Evolutionary conservation across 1,140 invertebrate genomes (phyloP).

Genomic region (Brachionus sp.): DNA sequence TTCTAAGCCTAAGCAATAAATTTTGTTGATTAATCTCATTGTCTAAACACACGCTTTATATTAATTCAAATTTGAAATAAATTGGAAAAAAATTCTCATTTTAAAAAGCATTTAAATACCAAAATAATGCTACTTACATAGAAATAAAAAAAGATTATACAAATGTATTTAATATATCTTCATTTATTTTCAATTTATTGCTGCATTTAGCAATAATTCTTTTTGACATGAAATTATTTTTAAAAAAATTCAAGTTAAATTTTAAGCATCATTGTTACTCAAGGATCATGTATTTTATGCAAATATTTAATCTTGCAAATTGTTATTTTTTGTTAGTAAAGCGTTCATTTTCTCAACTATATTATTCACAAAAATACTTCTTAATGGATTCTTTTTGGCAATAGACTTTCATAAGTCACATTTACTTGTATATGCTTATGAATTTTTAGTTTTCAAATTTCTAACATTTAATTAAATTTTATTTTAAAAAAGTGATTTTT

Average conservation of each 20-base stretch:
- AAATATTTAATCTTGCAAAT: neutral
- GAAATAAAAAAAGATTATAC: neutral
- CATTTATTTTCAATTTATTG: conserved; percentile 1
- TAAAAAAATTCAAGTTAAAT: neutral
- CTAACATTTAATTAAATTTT: too few relatives aligned
- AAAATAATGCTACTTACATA: neutral
- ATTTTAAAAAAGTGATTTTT: neutral
- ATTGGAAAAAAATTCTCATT: neutral
- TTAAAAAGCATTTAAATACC: neutral
- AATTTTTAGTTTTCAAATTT: too few relatives aligned
- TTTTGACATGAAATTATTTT: neutral
- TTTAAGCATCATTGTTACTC: neutral
- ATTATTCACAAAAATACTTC: neutral
- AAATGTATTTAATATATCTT: neutral
- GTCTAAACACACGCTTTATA: neutral
- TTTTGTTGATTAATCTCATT: neutral
- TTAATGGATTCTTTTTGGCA: neutral
- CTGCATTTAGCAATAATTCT: neutral
- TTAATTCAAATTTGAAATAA: neutral
- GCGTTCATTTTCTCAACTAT: neutral
- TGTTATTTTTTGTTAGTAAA: neutral
- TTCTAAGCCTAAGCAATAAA: neutral
- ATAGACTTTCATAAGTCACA: too few relatives aligned
- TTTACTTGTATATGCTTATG: too few relatives aligned
- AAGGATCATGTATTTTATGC: neutral